Base-by-base conservation (phyloP, 2,888 invertebrate genomes). In the Trichogramma evanescens region DNA sequence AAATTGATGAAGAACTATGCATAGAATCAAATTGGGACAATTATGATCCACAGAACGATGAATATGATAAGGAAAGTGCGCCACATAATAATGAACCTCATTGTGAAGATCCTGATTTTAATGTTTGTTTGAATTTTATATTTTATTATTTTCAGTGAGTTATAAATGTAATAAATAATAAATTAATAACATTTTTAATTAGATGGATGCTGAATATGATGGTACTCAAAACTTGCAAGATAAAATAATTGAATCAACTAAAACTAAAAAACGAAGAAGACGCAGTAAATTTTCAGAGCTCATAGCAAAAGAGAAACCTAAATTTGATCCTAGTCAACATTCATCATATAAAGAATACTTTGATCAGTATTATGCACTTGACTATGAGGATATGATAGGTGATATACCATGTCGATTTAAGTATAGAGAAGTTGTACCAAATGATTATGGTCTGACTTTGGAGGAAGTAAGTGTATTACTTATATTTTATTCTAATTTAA, bases 351-450 rank as follows among this genome's bases (percentile, higher is more conserved):
- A 88, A 43, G 84, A 95, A 69, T 95, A 95, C 73, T 86, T 95
- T 74, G 93, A 97, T 70, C 95, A 97, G 77, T 97, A 96, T 76
- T 97, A 97, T 74, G 87, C 89, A 70, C 81, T 97, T 74, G 94
- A 97, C 77, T 98, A 91, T 76, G 98, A 98, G 74, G 98, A 99
- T 77, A 85, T 97, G 55, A 89, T 98, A 54, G 96, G 88, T 0
- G 95, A 96, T 73, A 77, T 90, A 68, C 94, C 94, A 0, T 95
- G 95, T 63, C 82, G 92, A 68, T 99, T 96, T 78, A 95, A 93
- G 73, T 99, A 99, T 74, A 83, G 95, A 41, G 84, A 91, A 74
- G 95, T 92, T 0, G 82, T 87, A 48, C 89, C 95, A 0, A 97
- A 97, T 76, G 88, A 89, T 78, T 99, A 90, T 79, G 99, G 99